Evolutionary conservation across 2,888 invertebrate genomes (phyloP), one percentile per base, ranked within the genome.

Genomic region (Stegana nigrithorax): DNA sequence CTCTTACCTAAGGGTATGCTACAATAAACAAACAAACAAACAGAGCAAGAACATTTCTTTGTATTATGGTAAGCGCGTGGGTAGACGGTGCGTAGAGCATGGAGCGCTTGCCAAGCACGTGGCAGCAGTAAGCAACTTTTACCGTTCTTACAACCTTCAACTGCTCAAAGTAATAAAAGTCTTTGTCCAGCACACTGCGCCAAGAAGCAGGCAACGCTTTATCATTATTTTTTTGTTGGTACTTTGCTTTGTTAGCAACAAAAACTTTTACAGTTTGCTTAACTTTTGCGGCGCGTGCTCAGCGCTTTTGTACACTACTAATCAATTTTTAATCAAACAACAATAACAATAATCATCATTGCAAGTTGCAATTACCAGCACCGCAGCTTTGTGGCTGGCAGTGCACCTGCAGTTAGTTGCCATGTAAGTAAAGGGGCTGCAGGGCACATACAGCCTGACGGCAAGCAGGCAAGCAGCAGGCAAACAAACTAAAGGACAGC

Each of bases 271-370:
- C 21, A 21, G 23, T 45, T 47, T 50, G 5, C n/a, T 50, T n/a
- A 2, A 39, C 17, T 39, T 39, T 17, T 39, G 14, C 2, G 6
- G 14, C 23, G 25, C 12, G 21, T 6, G 10, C 8, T n/a, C n/a
- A 2, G n/a, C n/a, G 1, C 25, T 10, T 47, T 1, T 1, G 21
- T 12, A 47, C 47, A 47, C 64, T 55, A 27, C 71, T 71, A 59
- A 71, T 71, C 64, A 73, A 72, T 69, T 64, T 63, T 70, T 64
- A 68, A 72, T 67, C 60, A 66, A 64, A 65, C 62, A 57, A 39
- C 53, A 55, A 55, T 55, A 55, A 55, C 53, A 55, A 55, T 55
- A 32, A 55, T 26, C 51, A 27, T 36, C 53, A 55, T 39, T 39
- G 17, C 39, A 39, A 39, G 39, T 39, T 39, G 39, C 39, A 39